These are phyloP conservation scores for Cyclophora albipunctata DNA, from an alignment of 2,888 invertebrate genomes.

Conservation along the genomic window DNA sequence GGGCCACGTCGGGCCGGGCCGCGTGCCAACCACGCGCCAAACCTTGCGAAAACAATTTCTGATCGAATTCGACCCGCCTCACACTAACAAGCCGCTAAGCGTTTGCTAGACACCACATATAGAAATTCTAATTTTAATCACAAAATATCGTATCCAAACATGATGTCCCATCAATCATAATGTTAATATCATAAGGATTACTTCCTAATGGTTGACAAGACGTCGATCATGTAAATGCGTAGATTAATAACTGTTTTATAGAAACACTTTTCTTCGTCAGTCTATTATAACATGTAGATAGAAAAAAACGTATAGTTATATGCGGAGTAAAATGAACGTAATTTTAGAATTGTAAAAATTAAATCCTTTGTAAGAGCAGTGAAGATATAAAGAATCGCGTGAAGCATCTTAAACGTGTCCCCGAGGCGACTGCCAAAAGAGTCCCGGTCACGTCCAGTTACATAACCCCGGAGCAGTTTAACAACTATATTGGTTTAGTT, in stretches of 20 bases:
- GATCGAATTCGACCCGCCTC: constrained; percentile 18
- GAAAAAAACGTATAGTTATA: too few relatives aligned
- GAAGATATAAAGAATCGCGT: constrained; percentile 6
- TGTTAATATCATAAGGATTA: too few relatives aligned
- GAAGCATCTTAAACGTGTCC: constrained; percentile 25
- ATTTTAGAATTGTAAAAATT: not conserved
- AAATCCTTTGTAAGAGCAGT: not conserved
- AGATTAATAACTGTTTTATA: too few relatives aligned
- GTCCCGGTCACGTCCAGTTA: constrained; percentile 48
- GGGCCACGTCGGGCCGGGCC: constrained; percentile 18
- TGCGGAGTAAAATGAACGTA: too few relatives aligned
- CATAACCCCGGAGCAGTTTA: constrained; percentile 53
- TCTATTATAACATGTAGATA: too few relatives aligned
- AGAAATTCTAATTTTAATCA: not conserved
- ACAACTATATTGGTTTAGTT: constrained; percentile 69
- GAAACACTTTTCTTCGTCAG: too few relatives aligned
- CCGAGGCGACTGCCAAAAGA: constrained; percentile 47
- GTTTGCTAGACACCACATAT: not conserved
- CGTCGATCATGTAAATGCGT: too few relatives aligned
- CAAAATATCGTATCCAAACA: too few relatives aligned
- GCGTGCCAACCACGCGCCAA: constrained; percentile 11
- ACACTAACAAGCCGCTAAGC: not conserved
- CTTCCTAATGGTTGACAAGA: too few relatives aligned
- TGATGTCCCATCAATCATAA: too few relatives aligned
- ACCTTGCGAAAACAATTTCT: constrained; percentile 27